Evolutionary conservation across 2,797 vertebrate genomes (phyloP), one percentile per base, ranked within the genome.

Genomic region (Avahi laniger): DNA sequence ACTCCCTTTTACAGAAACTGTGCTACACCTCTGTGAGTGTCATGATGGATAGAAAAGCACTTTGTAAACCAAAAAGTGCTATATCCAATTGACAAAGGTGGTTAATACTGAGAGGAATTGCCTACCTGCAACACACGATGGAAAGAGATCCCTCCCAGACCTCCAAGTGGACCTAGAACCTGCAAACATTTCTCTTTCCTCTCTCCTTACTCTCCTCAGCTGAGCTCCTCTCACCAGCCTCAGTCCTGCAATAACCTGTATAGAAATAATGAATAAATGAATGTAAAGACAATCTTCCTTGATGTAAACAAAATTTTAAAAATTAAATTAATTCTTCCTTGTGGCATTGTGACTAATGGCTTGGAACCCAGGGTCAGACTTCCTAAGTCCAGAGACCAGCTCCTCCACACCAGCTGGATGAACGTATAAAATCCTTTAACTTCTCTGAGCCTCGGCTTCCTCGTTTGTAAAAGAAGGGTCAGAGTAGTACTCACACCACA

Each of bases 241-340:
- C 2, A 24, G 5, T 54, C 43, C 54, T 79, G 82, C 17, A 65
- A 76, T 52, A 61, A 65, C 15, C 59, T 33, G 15, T 63, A 78
- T 85, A 95, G 73, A 35, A 89, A 22, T 84, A 80, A 52, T 41
- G 75, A 85, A 46, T 38, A 91, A 90, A 82, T 43, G 82, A 20
- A 43, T 22, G n/a, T 4, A 54, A 70, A 78, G 12, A 82, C 30
- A 63, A 9, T 28, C 57, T 79, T 89, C 8, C 30, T 59, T 52
- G 20, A 69, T 5, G n/a, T 41, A 84, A 54, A 78, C 80, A 59
- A 33, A 48, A 38, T 59, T 63, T 57, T 15, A 3, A 26, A 80
- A 95, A 54, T 73, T 38, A 72, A 69, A 78, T 95, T 24, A 61
- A 76, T 93, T 93, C 48, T 87, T 92, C 50, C 59, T 52, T 76